A percentile compares a stretch with the other conserved stretches of the same genome.
Evolutionary conservation across 2,888 invertebrate species (phyloP).

Genomic region (Chromoteleia sp.): DNA sequence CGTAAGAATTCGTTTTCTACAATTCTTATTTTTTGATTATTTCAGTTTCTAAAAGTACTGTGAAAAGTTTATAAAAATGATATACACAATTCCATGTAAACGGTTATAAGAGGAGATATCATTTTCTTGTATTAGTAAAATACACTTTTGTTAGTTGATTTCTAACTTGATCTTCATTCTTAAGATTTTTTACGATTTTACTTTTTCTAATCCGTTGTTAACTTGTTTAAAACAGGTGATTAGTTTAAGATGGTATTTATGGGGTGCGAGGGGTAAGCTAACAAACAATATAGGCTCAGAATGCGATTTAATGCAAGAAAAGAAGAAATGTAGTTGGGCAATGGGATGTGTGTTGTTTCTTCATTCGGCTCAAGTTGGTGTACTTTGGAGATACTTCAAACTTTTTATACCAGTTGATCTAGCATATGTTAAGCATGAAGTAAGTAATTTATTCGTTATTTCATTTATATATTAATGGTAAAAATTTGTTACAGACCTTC

Average conservation of each 20-base stretch:
- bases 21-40: no score
- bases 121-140: no score
- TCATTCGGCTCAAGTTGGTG: slow-evolving; percentile 90
- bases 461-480: background rate
- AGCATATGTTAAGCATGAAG: slow-evolving; percentile 93
- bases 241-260: slow-evolving; percentile 91
- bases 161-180: no score
- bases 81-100: no score
- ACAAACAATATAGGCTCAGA: slow-evolving; percentile 70
- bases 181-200: no score
- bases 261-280: slow-evolving; percentile 82
- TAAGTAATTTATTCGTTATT: slow-evolving; percentile 76
- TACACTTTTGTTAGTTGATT: no score
- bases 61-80: no score
- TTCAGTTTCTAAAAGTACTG: no score
- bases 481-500: no score
- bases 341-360: slow-evolving; percentile 86
- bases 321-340: slow-evolving; percentile 79
- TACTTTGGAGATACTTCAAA: slow-evolving; percentile 93
- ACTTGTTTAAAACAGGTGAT: slow-evolving; percentile 85
- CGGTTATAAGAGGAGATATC: no score
- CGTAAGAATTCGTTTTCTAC: no score
- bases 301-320: slow-evolving; percentile 74
- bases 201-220: no score
- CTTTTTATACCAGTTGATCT: slow-evolving; percentile 93